phyloP scores from a whole-genome alignment of 2,888 invertebrate species.

The Synergus gifuensis region DNA sequence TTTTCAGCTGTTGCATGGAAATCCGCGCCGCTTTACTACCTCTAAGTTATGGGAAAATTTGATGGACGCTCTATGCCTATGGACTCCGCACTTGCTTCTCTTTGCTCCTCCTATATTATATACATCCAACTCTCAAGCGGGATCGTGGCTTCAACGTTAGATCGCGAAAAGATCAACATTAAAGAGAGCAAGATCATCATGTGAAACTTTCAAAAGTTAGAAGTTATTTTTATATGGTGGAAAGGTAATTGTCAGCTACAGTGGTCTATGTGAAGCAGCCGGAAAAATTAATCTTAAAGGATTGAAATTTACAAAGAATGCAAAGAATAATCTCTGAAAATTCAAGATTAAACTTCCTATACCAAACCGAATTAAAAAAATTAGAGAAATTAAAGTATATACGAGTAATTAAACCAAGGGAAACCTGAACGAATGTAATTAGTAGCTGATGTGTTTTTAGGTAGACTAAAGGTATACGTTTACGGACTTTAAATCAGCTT shows the following conservation, averaged over 20 bases:
- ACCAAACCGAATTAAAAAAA: too few relatives aligned
- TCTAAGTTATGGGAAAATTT: conserved; percentile 74
- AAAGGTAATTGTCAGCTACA: too few relatives aligned
- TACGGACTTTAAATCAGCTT: too few relatives aligned
- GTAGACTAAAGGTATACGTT: too few relatives aligned
- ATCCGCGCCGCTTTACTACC: conserved; percentile 67
- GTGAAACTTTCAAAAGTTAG: neutral
- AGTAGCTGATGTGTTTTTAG: too few relatives aligned
- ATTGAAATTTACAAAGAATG: neutral
- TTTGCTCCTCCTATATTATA: neutral
- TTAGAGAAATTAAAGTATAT: too few relatives aligned
- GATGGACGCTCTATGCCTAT: conserved; percentile 62
- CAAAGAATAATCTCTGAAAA: too few relatives aligned
- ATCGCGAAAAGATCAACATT: neutral
- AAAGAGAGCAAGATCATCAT: neutral
- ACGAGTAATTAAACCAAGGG: too few relatives aligned
- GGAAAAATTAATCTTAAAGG: neutral
- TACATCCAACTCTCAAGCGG: neutral
- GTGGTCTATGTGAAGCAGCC: too few relatives aligned
- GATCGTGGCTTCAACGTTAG: neutral
- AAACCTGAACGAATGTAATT: too few relatives aligned
- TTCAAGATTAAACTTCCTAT: too few relatives aligned
- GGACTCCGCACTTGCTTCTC: conserved; percentile 39
- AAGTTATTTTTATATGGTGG: too few relatives aligned
- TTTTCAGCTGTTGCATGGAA: conserved; percentile 71